Base-by-base conservation (phyloP, 2,113 vertebrate genomes). In the Austrofundulus limnaeus region DNA sequence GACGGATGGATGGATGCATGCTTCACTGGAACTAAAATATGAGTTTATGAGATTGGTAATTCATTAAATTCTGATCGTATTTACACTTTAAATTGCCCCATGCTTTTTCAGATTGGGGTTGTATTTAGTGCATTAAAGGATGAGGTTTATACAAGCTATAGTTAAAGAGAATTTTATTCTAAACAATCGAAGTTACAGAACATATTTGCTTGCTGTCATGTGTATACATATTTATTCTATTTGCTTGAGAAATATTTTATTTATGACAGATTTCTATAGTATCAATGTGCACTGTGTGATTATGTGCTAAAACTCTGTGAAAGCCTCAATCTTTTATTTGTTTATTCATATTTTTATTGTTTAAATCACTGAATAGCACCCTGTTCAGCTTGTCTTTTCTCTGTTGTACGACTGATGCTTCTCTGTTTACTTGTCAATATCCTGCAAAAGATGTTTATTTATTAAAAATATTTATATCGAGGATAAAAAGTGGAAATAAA, bases 401-500 rank as follows among this genome's bases (percentile, higher is more conserved):
- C 61, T 72, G 61, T 57, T 55, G 66, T 81, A 61, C 66, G 76
- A 75, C 51, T 66, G 75, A 54, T 60, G 54, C 57, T 67, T 56
- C 72, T 56, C 62, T 74, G 60, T 72, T 70, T 82, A 73, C 76
- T 61, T 86, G 84, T 82, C 61, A 52, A 1, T 81, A 59, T 62
- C 78, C 72, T 68, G 70, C 57, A 79, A 85, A 49, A 84, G 71
- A 82, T 70, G 62, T 82, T 82, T 80, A 85, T 87, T 76, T 77
- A 75, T 61, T 69, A 47, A 70, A 37, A 89, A 23, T 45, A 82
- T 87, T 83, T 89, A 52, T 85, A 86, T 70, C 16, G 19, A 75
- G 49, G 41, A 75, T 41, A 52, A 58, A 42, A 21, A 51, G 62
- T 54, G 53, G 21, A 75, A 87, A 79, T 83, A 71, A 78, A 77